Base-by-base conservation (phyloP, 2,797 vertebrate genomes). In the Sylvia borin region DNA sequence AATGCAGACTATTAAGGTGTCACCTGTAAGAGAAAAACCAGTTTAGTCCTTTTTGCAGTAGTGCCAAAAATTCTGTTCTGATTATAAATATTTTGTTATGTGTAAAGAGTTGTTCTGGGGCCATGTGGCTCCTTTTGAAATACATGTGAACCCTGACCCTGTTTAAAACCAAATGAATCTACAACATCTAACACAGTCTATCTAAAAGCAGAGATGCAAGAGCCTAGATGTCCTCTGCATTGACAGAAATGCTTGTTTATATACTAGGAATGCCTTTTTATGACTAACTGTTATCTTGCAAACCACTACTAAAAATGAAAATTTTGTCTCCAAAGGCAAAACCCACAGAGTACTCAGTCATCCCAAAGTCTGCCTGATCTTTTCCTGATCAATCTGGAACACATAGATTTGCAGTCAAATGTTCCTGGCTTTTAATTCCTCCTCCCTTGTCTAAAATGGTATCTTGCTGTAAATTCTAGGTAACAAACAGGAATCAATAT, bases 271-370 rank as follows among this genome's bases (percentile, higher is more conserved):
- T 53, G 16, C 7, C 36, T 84, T 81, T 77, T 90, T 71, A 91
- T 85, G 45, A 86, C 25, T 13, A 51, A 64, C 45, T 66, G 78
- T 90, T 72, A 19, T 77, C 73, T 31, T 91, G 92, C 92, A 90
- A 95, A 96, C 73, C n/a, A 78, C 58, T 55, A 75, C 73, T 74
- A 91, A 89, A 92, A 86, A 73, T 12, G 29, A 84, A 88, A 91
- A 71, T 65, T 78, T 80, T 61, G 38, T 51, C 88, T 90, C 64
- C 29, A n/a, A 72, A 34, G 43, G 14, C 43, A 43, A 76, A 83
- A 31, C 13, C 2, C 7, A 3, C 13, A 12, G 11, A 32, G 18
- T 51, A 36, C 21, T 88, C 34, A 42, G 53, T 71, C 91, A 62
- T 62, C 47, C 74, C 80, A 16, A 85, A 91, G 71, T 73, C 84